A percentile compares a stretch with the other conserved stretches of the same genome.
phyloP scores from a whole-genome alignment of 2,113 vertebrate species.

The Noctilio leporinus region DNA sequence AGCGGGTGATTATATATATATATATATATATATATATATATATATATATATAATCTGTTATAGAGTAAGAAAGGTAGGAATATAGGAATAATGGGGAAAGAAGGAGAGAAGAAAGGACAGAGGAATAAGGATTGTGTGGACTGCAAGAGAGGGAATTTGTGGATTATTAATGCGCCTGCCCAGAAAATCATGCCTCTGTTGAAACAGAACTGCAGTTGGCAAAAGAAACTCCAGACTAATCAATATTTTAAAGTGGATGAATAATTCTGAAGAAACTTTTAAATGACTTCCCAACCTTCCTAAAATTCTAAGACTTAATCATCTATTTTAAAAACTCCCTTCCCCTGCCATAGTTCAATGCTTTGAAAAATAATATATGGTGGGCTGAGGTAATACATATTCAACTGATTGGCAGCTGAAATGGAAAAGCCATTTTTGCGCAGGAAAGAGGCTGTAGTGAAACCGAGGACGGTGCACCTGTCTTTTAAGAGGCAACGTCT shows the following conservation, averaged over 20 bases:
- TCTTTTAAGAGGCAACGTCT: not conserved
- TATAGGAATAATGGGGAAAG: not conserved
- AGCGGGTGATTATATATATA: no score
- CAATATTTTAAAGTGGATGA: slow-evolving; percentile 67
- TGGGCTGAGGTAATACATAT: slow-evolving; percentile 40
- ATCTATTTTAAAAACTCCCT: slow-evolving; percentile 43
- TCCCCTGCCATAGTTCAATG: slow-evolving; percentile 19
- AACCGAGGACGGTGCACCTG: not conserved
- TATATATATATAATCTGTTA: no score
- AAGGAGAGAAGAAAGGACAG: not conserved
- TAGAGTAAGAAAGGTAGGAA: not conserved
- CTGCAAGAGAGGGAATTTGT: not conserved
- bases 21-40: no score
- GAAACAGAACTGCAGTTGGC: slow-evolving; percentile 10
- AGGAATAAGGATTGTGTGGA: not conserved
- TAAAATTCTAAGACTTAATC: slow-evolving; percentile 43
- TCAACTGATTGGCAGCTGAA: not conserved
- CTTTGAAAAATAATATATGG: slow-evolving; percentile 54
- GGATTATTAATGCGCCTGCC: not conserved
- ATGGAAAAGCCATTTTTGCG: not conserved
- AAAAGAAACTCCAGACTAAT: slow-evolving; percentile 26
- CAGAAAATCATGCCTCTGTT: not conserved
- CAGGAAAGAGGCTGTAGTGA: not conserved
- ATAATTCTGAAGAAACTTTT: slow-evolving; percentile 60
- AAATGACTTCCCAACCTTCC: slow-evolving; percentile 60